Conservation (phyloP, 2,113 vertebrate species). For the Nesoenas mayeri region DNA sequence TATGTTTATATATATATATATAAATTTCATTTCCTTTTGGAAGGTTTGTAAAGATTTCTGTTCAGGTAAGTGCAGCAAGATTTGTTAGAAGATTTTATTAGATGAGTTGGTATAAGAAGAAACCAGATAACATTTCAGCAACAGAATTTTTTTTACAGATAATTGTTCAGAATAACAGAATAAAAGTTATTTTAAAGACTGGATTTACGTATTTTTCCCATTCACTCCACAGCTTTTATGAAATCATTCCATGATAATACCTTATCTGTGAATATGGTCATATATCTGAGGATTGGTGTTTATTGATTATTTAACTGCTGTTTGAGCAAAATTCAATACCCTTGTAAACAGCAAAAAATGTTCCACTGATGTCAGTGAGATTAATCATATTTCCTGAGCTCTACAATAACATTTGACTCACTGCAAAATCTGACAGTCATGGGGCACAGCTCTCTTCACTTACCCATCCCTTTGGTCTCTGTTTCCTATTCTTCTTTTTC, state of each 20-base stretch:
- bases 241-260: not conserved
- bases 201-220: not conserved
- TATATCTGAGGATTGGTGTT: not conserved
- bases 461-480: not conserved
- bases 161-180: not conserved
- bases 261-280: not conserved
- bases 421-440: not conserved
- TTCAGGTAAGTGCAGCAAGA: not conserved
- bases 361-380: conserved; percentile 2
- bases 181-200: not conserved
- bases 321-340: conserved; percentile 23
- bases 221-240: not conserved
- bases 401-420: not conserved
- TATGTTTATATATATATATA: not conserved
- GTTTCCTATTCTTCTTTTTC: not conserved
- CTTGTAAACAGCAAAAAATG: not conserved
- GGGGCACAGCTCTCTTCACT: not conserved
- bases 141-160: not conserved
- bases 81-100: not conserved
- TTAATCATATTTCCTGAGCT: conserved; percentile 13
- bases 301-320: not conserved
- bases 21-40: not conserved
- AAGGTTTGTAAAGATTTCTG: not conserved
- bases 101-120: not conserved
- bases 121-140: not conserved